Percentiles rank a stretch among this genome's conserved stretches.
These are phyloP conservation scores for Syrrhaptes paradoxus DNA, from an alignment of 2,113 vertebrate genomes.

Conservation along the genomic window DNA sequence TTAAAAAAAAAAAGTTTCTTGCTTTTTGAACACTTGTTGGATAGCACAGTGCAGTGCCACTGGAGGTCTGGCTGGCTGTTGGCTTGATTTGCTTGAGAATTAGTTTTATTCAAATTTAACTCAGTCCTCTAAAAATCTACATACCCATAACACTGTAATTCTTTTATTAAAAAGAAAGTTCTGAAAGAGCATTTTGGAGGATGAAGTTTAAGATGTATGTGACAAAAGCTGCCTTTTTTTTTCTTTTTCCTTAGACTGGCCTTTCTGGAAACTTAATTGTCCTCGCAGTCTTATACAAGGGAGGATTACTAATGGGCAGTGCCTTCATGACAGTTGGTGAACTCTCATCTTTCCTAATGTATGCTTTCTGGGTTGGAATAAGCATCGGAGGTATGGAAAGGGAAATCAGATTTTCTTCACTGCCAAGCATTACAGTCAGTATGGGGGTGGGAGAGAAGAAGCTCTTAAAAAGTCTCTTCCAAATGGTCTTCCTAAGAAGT, in stretches of 20 bases:
- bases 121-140: background rate
- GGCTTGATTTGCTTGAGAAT: background rate
- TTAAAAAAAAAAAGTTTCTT: background rate
- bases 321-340: conserved; percentile 95
- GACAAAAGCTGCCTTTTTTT: background rate
- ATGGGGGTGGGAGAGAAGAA: background rate
- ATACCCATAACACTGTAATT: background rate
- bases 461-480: background rate
- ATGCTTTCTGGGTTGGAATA: conserved; percentile 97
- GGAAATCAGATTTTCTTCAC: background rate
- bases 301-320: conserved; percentile 89
- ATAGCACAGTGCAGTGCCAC: background rate
- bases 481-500: background rate
- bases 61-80: background rate
- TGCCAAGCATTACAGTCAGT: background rate
- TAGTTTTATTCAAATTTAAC: background rate
- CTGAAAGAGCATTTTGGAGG: background rate
- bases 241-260: conserved; percentile 80
- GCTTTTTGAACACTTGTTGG: background rate
- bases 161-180: background rate
- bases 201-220: background rate
- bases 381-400: conserved; percentile 88
- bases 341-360: conserved; percentile 96
- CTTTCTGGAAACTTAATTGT: conserved; percentile 95
- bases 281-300: conserved; percentile 94